These are phyloP conservation scores for Sorex fumeus DNA, from an alignment of 2,113 vertebrate species.

Conservation along the genomic window DNA sequence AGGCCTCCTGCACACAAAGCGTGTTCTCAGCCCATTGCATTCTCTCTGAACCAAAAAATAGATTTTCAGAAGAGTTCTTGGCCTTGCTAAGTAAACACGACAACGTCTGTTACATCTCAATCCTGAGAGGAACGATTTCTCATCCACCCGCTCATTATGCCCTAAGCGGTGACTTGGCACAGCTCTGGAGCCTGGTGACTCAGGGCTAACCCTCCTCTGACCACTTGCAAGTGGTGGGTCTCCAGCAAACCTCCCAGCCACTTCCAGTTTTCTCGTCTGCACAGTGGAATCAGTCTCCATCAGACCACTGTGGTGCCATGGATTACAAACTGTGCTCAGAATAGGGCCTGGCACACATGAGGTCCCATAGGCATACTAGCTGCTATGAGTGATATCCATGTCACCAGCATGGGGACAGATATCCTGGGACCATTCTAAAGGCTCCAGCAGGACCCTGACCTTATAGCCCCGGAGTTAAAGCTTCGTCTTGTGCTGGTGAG, in stretches of 20 bases:
- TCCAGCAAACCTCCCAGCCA: neutral
- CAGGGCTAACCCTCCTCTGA: neutral
- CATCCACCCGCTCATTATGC: neutral
- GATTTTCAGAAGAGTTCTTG: neutral
- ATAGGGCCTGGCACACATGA: neutral
- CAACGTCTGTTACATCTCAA: neutral
- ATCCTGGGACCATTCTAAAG: neutral
- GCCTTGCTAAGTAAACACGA: neutral
- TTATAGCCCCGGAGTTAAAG: neutral
- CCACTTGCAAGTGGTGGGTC: neutral
- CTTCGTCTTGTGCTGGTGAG: neutral
- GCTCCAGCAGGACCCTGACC: neutral
- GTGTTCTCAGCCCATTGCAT: no score
- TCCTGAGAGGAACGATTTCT: neutral
- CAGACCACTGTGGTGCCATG: neutral
- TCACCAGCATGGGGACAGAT: neutral
- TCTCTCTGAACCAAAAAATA: no score
- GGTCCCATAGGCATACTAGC: neutral
- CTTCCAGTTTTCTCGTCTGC: neutral
- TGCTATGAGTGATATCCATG: neutral
- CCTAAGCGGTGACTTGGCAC: neutral
- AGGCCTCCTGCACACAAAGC: no score
- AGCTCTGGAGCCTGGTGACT: conserved; percentile 9
- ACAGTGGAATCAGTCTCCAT: neutral
- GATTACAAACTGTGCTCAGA: neutral